Evolutionary conservation across 2,797 vertebrate species (phyloP), one percentile per base, ranked within the genome.

Genomic region (Muscicapa comitata): DNA sequence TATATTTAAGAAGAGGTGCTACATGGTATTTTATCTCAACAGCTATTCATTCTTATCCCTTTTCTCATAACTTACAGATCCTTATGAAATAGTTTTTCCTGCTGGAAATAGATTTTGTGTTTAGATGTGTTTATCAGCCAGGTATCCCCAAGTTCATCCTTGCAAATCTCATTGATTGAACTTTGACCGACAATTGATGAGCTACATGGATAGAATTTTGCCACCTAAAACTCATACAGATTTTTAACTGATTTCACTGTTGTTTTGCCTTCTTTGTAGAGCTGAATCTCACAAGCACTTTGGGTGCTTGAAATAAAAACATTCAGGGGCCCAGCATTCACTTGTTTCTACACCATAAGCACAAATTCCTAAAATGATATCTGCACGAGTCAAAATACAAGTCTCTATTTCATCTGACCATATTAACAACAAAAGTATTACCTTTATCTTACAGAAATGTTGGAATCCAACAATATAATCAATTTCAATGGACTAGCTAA

Each of bases 391-490:
- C 28, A 67, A 65, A 68, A 66, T n/a, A 17, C 6, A 58, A 38
- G 12, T 55, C 29, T 62, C 10, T 82, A 16, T 62, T 91, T 71
- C 31, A 54, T 38, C 63, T 61, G 10, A 65, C 31, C 2, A 2
- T 45, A 42, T 86, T 96, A 96, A 96, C 38, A 51, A 48, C 13
- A 35, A 10, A 86, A 51, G 11, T 51, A 86, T 96, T 90, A 35
- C 85, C 61, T 94, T 97, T 96, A 75, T 96, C 94, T 97, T 97
- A 61, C 98, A 99, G 99, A 99, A 96, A 99, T 99, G 99, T 94
- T 99, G 98, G 99, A 99, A 95, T 99, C 99, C 70, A 99, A 99
- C 97, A 99, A 99, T 96, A 97, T 99, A 90, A 98, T 99, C 85
- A 99, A 98, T 75, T 99, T 99, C 95, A 98, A 98, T 62, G 99